phyloP scores from a whole-genome alignment of 2,113 vertebrate genomes.

The Onychorhynchus coronatus region DNA sequence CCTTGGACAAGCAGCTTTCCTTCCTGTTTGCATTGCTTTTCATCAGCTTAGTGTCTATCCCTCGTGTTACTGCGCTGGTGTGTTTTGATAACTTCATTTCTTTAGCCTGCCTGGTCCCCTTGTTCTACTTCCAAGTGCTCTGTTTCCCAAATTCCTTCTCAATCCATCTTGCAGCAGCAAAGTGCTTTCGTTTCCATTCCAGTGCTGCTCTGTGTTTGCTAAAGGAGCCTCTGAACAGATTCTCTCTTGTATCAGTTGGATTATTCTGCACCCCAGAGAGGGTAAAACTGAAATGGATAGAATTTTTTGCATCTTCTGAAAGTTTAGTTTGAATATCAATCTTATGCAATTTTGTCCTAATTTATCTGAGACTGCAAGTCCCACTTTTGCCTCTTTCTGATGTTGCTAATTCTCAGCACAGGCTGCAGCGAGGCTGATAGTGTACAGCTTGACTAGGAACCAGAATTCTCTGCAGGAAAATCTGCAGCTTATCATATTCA shows the following conservation, averaged over 20 bases:
- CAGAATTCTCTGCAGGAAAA: not conserved
- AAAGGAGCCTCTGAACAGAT: not conserved
- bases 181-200: not conserved
- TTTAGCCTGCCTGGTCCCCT: not conserved
- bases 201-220: not conserved
- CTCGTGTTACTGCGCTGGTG: not conserved
- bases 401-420: not conserved
- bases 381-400: not conserved
- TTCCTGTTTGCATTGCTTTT: not conserved
- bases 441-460: not conserved
- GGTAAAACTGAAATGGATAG: not conserved
- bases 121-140: not conserved
- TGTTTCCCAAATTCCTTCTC: conserved; percentile 1
- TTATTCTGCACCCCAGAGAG: not conserved
- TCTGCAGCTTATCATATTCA: not conserved
- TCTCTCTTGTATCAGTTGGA: not conserved
- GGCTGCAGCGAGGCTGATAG: not conserved
- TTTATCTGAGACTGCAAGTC: not conserved
- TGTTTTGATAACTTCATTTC: conserved; percentile 18
- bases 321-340: not conserved
- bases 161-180: not conserved
- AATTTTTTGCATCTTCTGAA: not conserved
- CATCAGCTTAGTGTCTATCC: not conserved
- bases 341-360: not conserved
- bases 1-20: not conserved